Conservation (phyloP, 2,797 vertebrate genomes). For the Gambusia yucatana region DNA sequence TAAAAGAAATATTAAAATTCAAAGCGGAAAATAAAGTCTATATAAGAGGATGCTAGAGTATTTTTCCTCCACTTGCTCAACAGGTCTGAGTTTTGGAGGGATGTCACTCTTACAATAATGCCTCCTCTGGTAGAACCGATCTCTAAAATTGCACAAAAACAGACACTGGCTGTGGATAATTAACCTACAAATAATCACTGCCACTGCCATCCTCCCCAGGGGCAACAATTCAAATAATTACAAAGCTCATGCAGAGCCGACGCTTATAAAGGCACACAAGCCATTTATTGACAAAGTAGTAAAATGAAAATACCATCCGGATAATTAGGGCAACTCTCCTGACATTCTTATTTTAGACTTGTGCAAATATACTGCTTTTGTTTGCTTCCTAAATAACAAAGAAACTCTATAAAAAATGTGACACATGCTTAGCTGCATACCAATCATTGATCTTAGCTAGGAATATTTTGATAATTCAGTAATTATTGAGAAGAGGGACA, state of each 20-base stretch:
- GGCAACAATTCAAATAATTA: slow-evolving; percentile 54
- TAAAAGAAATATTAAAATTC: background rate
- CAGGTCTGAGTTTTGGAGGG: background rate
- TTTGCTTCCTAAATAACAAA: background rate
- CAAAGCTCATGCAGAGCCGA: slow-evolving; percentile 18
- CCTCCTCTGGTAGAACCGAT: slow-evolving; percentile 20
- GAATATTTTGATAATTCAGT: background rate
- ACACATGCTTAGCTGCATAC: background rate
- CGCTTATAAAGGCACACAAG: background rate
- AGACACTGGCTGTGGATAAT: slow-evolving; percentile 37
- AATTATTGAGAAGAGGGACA: no score
- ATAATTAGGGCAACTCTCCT: slow-evolving; percentile 15
- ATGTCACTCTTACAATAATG: slow-evolving; percentile 2
- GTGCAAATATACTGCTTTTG: background rate
- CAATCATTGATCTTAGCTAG: background rate
- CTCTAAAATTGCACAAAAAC: slow-evolving; percentile 18
- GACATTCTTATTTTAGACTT: background rate
- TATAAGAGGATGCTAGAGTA: background rate
- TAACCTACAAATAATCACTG: slow-evolving; percentile 52
- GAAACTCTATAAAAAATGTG: background rate
- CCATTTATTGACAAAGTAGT: slow-evolving; percentile 17
- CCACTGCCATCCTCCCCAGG: slow-evolving; percentile 32
- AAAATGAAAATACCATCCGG: slow-evolving; percentile 21
- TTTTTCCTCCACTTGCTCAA: slow-evolving; percentile 1
- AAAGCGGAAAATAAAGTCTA: background rate